Base-by-base conservation (phyloP, 1,140 invertebrate genomes). In the Ephestia elutella region DNA sequence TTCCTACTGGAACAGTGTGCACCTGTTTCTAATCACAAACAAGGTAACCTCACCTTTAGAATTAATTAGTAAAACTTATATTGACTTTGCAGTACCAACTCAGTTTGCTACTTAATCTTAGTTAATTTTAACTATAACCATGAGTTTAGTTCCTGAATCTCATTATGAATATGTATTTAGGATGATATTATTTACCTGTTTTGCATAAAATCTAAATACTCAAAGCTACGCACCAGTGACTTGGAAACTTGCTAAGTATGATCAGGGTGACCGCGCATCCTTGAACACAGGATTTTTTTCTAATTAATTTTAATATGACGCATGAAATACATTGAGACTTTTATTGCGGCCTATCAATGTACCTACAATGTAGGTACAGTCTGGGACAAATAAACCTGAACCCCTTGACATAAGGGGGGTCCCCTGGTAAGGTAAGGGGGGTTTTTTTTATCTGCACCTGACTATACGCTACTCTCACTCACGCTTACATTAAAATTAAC, bases 131-230 rank as follows among this genome's bases (percentile, higher is more conserved):
- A 58, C 49, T 49, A 28, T 18, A n/a, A 58, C 56, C 28, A 10
- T 2, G 28, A 49, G 18, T 20, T 50, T 51, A 53, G 28, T 48
- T 32, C 30, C 32, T 15, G 32, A 53, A 51, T 51, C 56, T 58
- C 56, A 58, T 58, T 58, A 51, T 8, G 56, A 51, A 53, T 58
- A 58, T 58, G 56, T 58, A 53, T 53, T 58, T 58, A 58, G 56
- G 49, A 19, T n/a, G 13, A 11, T 30, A 57, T 21, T 58, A 58
- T 58, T 58, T 58, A 51, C 56, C 56, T 58, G 49, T 20, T 58
- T 58, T 58, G 56, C 56, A 58, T 58, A 58, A 58, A 58, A 58
- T 58, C 50, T 58, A 30, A 58, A 58, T 58, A 51, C 56, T 49
- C 35, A 7, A 9, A 8, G 28, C 13, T 35, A 32, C 49, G 56